phyloP scores from a whole-genome alignment of 2,113 vertebrate genomes.

The Cyprinodon variegatus region DNA sequence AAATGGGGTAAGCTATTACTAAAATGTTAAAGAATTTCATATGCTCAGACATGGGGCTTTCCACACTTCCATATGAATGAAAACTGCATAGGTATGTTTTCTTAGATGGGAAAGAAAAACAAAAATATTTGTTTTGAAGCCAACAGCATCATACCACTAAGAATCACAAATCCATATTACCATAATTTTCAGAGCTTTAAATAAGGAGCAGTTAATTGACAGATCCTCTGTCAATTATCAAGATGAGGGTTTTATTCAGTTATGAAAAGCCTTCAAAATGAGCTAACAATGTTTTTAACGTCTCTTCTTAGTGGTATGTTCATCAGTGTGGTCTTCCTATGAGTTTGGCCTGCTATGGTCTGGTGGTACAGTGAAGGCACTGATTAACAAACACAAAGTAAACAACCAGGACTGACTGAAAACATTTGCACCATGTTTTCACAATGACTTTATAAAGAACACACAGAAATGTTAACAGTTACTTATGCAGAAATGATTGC shows the following conservation, averaged over 20 bases:
- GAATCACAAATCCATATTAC: conserved; percentile 58
- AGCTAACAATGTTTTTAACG: conserved; percentile 1
- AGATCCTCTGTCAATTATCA: conserved; percentile 8
- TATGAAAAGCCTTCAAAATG: conserved; percentile 56
- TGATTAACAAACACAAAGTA: conserved; percentile 62
- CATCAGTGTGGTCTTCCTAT: conserved; percentile 61
- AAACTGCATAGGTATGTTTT: conserved; percentile 35
- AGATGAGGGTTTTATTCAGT: conserved; percentile 5
- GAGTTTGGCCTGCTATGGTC: conserved; percentile 57
- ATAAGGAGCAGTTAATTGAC: conserved; percentile 2
- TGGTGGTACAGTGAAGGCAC: conserved; percentile 62
- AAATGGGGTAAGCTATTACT: conserved; percentile 15
- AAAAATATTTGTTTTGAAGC: conserved; percentile 50
- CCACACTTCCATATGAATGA: conserved; percentile 54
- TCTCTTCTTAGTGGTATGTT: conserved; percentile 57
- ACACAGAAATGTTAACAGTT: conserved; percentile 53
- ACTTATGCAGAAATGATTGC: conserved; percentile 47
- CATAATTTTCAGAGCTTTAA: conserved; percentile 22
- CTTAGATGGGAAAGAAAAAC: conserved; percentile 48
- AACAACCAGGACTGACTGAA: conserved; percentile 52
- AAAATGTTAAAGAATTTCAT: conserved; percentile 26
- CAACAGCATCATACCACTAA: conserved; percentile 63
- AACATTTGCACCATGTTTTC: conserved; percentile 71
- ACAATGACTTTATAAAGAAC: conserved; percentile 48
- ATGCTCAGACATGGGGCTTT: conserved; percentile 45